Conservation (phyloP, 2,113 vertebrate genomes). For the Oncorhynchus clarkii region DNA sequence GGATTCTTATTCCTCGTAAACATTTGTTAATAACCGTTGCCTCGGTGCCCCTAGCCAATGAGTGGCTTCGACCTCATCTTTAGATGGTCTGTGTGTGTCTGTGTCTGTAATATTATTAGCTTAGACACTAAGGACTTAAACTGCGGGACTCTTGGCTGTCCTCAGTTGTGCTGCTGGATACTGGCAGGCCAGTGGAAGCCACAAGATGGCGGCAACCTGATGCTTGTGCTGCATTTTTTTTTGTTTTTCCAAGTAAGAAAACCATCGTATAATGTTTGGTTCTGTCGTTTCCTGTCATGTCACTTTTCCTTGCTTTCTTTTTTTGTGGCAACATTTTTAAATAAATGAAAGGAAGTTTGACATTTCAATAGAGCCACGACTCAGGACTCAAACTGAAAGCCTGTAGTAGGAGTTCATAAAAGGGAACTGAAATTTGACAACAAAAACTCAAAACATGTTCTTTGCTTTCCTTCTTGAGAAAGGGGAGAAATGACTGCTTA, state of each 20-base stretch:
- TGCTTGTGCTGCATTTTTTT: slow-evolving; percentile 64
- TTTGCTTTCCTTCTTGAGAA: too few relatives aligned
- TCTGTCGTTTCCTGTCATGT: slow-evolving; percentile 69
- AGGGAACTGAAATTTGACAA: background rate
- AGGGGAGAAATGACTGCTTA: too few relatives aligned
- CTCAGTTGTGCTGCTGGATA: slow-evolving; percentile 46
- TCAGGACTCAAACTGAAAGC: background rate
- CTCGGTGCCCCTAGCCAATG: slow-evolving; percentile 39
- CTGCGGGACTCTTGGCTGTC: background rate
- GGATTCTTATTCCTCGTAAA: slow-evolving; percentile 50
- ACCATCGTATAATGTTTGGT: slow-evolving; percentile 68
- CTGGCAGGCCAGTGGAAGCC: slow-evolving; percentile 64
- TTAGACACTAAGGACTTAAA: too few relatives aligned
- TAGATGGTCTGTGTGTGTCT: slow-evolving; percentile 16
- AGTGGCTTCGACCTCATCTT: slow-evolving; percentile 53
- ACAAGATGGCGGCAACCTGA: slow-evolving; percentile 73
- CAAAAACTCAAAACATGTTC: too few relatives aligned
- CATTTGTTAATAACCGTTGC: too few relatives aligned
- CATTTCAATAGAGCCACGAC: slow-evolving; percentile 47
- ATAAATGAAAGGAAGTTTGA: slow-evolving; percentile 41
- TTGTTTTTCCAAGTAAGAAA: slow-evolving; percentile 71
- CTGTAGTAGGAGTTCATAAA: slow-evolving; percentile 5
- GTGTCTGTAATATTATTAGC: too few relatives aligned
- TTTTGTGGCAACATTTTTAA: background rate
- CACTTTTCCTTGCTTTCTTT: slow-evolving; percentile 12